These are phyloP conservation scores for Triplophysa dalaica DNA, from an alignment of 2,113 vertebrate genomes.

Conservation along the genomic window DNA sequence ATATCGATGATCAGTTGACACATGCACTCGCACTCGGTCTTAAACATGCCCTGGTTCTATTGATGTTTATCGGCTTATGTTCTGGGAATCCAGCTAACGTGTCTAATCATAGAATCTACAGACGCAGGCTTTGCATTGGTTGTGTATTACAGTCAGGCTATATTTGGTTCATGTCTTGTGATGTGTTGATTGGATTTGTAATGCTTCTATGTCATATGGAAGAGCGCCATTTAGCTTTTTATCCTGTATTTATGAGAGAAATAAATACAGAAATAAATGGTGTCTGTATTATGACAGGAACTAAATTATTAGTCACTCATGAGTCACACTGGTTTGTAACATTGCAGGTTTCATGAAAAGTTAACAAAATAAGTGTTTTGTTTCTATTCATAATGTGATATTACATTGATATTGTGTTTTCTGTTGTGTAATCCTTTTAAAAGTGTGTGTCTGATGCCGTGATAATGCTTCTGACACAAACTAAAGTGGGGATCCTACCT, in stretches of 20 bases:
- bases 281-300: neutral
- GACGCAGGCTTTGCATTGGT: neutral
- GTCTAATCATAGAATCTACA: conserved; percentile 36
- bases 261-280: neutral
- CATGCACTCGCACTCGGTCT: neutral
- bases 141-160: conserved; percentile 47
- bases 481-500: neutral
- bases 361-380: neutral
- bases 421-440: neutral
- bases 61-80: conserved; percentile 21
- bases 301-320: neutral
- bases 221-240: conserved; percentile 16
- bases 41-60: conserved; percentile 4
- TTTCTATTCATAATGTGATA: neutral
- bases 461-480: conserved; percentile 9
- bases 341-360: neutral
- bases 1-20: conserved; percentile 5
- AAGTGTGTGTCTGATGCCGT: conserved; percentile 18
- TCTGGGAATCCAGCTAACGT: conserved; percentile 18
- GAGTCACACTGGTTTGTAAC: neutral
- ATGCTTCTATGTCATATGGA: conserved; percentile 43
- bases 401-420: neutral
- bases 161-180: conserved; percentile 60
- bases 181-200: conserved; percentile 57
- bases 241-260: neutral